Base-by-base conservation (phyloP, 2,888 invertebrate species). In the Tiliacea aurago region DNA sequence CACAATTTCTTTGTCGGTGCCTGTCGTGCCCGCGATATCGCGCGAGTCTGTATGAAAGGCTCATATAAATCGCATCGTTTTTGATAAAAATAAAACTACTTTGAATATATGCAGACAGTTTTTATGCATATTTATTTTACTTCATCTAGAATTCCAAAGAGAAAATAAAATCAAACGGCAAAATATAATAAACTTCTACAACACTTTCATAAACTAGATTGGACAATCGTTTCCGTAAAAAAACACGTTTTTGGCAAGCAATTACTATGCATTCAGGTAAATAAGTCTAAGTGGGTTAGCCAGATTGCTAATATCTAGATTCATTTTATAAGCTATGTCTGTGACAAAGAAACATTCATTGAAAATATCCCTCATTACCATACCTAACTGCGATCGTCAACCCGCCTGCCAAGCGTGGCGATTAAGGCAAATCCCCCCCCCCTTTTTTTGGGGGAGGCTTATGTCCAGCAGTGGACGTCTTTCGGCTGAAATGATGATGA, bases 261-360 rank as follows among this genome's bases (percentile, higher is more conserved):
- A 73, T 41, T 73, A 73, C 11, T 37, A 47, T 73, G 73, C 6
- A 55, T 37, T 56, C 13, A 56, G 55, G 45, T 65, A 18, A 65
- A 11, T 20, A 13, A n/a, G 9, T 23, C 53, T 10, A 13, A 2
- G 72, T 20, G 9, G 5, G 11, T n/a, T 23, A 55, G 37, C 9
- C 23, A 70, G 37, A 45, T 55, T 37, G 4, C 13, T 41, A 28
- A 43, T 71, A 33, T 45, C n/a, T 53, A 13, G 1, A 33, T 23
- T 43, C 0, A 33, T 3, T n/a, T n/a, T n/a, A n/a, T 28, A 33
- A 45, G 9, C 49, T n/a, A 51, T n/a, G 20, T 37, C 7, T 3
- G 6, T 4, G n/a, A 4, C 0, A n/a, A 23, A 37, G 10, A 13
- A 33, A n/a, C 63, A 49, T 13, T 33, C 20, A 2, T 20, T 5